A percentile compares a stretch with the other conserved stretches of the same genome.
These are phyloP conservation scores for Muscicapa striata DNA, from an alignment of 2,797 vertebrate genomes.

Conservation along the genomic window DNA sequence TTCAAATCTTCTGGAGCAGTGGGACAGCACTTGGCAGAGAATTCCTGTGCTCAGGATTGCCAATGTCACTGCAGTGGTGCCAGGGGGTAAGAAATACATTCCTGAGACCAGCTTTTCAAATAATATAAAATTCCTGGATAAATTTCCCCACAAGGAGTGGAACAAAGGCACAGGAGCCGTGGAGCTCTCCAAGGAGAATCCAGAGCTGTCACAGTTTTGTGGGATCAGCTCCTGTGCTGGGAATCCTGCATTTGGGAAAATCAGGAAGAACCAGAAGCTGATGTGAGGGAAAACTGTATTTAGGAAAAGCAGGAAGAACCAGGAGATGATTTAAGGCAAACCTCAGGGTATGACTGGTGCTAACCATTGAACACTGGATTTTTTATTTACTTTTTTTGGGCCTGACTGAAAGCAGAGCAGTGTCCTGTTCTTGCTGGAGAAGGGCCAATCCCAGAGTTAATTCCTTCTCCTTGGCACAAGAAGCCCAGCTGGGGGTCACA, in stretches of 20 bases:
- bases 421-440: not conserved
- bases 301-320: not conserved
- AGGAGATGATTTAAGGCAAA: not conserved
- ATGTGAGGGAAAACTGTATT: not conserved
- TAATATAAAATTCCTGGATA: constrained; percentile 6
- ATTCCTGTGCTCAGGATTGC: not conserved
- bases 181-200: not conserved
- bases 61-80: not conserved
- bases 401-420: not conserved
- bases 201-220: not conserved
- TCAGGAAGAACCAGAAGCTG: not conserved
- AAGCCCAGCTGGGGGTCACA: not conserved
- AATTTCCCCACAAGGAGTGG: not conserved
- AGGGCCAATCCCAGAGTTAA: not conserved
- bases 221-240: not conserved
- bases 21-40: not conserved
- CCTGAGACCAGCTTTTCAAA: constrained; percentile 9
- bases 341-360: not conserved
- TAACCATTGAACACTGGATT: fast-evolving
- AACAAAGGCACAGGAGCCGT: not conserved
- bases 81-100: not conserved
- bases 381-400: not conserved
- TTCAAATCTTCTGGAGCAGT: not conserved
- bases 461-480: not conserved
- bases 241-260: not conserved